Conservation (phyloP, 2,888 invertebrate genomes). For the Mechanitis mazaeus region DNA sequence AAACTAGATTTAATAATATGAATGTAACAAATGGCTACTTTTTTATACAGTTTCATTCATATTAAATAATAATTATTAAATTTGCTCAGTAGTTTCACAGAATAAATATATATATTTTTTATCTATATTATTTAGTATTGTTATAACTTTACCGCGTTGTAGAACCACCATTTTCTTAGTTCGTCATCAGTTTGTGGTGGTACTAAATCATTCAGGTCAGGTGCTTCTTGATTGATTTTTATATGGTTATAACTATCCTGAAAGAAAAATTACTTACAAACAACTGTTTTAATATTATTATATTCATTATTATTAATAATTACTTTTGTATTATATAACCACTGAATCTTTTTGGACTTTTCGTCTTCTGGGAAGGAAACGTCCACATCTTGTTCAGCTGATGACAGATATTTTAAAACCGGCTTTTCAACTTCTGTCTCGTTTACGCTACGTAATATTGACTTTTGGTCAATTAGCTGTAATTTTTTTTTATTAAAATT, state of each 20-base stretch:
- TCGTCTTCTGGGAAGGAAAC: background rate
- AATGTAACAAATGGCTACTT: too few species aligned
- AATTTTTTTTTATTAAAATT: too few species aligned
- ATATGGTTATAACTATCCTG: constrained; percentile 45
- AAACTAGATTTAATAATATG: too few species aligned
- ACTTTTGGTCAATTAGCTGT: too few species aligned
- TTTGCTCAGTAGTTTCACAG: too few species aligned
- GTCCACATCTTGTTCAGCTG: background rate
- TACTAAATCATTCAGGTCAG: constrained; percentile 39
- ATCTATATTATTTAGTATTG: background rate
- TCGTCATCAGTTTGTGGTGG: constrained; percentile 30
- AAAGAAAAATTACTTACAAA: constrained; percentile 11
- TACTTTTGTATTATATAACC: background rate
- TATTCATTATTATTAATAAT: too few species aligned
- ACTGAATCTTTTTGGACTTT: background rate
- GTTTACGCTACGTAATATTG: too few species aligned
- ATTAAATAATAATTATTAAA: too few species aligned
- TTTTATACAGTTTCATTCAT: too few species aligned
- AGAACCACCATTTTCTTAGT: constrained; percentile 47
- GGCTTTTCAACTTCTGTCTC: background rate
- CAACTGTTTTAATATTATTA: background rate
- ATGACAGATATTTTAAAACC: background rate
- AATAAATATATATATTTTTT: background rate
- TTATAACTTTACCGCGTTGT: constrained; percentile 38
- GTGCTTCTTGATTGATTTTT: constrained; percentile 39